Evolutionary conservation across 2,113 vertebrate species (phyloP), one percentile per base, ranked within the genome.

Genomic region (Vanacampus margaritifer): DNA sequence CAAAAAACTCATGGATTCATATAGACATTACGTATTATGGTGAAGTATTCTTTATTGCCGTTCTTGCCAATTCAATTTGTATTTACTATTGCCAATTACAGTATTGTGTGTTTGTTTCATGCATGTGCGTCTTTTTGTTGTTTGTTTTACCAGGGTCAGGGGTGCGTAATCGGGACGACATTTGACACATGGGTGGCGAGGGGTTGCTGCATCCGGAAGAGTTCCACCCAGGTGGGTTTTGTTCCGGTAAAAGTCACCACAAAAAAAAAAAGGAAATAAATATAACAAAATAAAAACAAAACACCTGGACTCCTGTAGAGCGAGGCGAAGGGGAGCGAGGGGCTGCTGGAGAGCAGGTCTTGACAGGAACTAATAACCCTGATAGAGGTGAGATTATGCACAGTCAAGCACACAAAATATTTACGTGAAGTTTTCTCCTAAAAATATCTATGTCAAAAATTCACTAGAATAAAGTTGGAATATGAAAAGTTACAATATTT

Each of bases 161-260:
- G 28, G 65, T 57, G 74, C 76, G 85, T 76, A 87, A 43, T 84
- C 70, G 81, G 85, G 84, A 87, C 74, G 63, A 83, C 86, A 91
- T 74, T 83, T 39, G 87, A 89, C 86, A 89, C 86, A 76, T 73
- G 69, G 79, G 84, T 65, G 61, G 71, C 75, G 54, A 62, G 54
- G 50, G 63, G 43, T 11, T 76, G 79, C 68, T 24, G 78, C 71
- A 72, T 83, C 80, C 46, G 76, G 84, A 84, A 90, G 85, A 88
- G 84, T 89, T 86, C 86, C 79, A 86, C 57, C 81, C 64, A 65
- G 76, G 84, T 67, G 81, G 72, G 87, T 89, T 79, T 85, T 75
- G 73, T 87, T 85, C 89, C 65, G 60, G 88, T 24, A 37, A 91
- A 81, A 86, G 89, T 91, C 89, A 91, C 91, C 90, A 87, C 92